Base-by-base conservation (phyloP, 23 tunicate genomes). In the Trididemnum nubilum region DNA sequence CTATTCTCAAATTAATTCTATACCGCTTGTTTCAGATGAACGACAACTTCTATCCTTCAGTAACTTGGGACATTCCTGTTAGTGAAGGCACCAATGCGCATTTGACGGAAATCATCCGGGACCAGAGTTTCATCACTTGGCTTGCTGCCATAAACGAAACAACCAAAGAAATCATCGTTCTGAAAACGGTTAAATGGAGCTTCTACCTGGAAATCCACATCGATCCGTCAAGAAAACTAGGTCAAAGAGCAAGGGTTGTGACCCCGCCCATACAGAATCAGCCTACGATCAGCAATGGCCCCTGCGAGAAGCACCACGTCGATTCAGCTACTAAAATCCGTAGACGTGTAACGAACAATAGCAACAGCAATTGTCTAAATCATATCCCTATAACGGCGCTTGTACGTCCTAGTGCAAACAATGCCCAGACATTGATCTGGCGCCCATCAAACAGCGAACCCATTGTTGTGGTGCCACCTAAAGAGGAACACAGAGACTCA, bases 31-130 rank as follows among this genome's bases (percentile, higher is more conserved):
- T 81, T 23, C 74, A 96, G 86, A 96, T 96, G 99, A 96, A 96
- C 87, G 99, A 96, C 90, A 96, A 96, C 80, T 96, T 96, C 71
- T 88, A 96, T 52, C 99, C 99, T 1, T 96, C 99, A 1, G 99
- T 96, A 0, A 96, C 99, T 72, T 96, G 99, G 99, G 99, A 96
- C 78, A 88, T 96, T 51, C 99, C 99, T 1, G 94, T 96, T 1
- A 91, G 94, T 79, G 99, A 96, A 70, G 97, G 99, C 1, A 89
- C 98, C 30, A 83, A 81, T 39, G 98, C 98, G n/a, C 98, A 93
- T 71, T 81, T 93, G 67, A 93, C 98, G 22, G 44, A 86, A 50
- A 93, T 93, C 58, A 93, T 93, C n/a, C 90, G 98, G 2, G 90
- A 90, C 66, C 99, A 95, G 76, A 90, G 96, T 35, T 91, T 96